Evolutionary conservation across 2,888 invertebrate genomes (phyloP).

Genomic region (Parochlus steinenii): DNA sequence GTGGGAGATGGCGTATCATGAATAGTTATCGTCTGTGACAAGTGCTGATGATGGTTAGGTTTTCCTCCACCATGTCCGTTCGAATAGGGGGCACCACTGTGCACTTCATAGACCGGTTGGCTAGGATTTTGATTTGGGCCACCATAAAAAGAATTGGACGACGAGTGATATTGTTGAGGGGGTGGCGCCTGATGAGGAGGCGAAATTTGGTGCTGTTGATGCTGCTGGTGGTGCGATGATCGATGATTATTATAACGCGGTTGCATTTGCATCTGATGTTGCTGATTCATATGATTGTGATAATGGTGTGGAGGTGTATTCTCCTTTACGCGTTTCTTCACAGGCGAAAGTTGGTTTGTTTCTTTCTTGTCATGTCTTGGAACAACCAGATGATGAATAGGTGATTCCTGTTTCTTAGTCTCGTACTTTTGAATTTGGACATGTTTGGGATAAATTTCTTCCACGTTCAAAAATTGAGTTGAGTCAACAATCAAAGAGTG

Average conservation of each 20-base stretch:
- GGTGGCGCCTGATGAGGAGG: conserved; percentile 1
- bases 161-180: not conserved
- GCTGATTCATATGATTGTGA: conserved; percentile 18
- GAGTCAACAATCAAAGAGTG: conserved; percentile 63
- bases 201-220: conserved; percentile 14
- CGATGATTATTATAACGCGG: no score
- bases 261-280: conserved; percentile 17
- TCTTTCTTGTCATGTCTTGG: conserved; percentile 57
- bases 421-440: conserved; percentile 41
- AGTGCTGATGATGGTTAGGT: conserved; percentile 13
- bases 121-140: not conserved
- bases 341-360: conserved; percentile 82
- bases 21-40: conserved; percentile 81
- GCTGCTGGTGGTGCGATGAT: conserved; percentile 26
- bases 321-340: conserved; percentile 93
- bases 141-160: not conserved
- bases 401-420: conserved; percentile 40
- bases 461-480: conserved; percentile 51
- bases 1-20: conserved; percentile 90
- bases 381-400: conserved; percentile 32
- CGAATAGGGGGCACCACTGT: no score
- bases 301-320: conserved; percentile 67
- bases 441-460: conserved; percentile 36
- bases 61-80: conserved; percentile 22
- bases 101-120: conserved; percentile 29